phyloP scores from a whole-genome alignment of 1,140 invertebrate species.

The Yoshiicerus persimilis region DNA sequence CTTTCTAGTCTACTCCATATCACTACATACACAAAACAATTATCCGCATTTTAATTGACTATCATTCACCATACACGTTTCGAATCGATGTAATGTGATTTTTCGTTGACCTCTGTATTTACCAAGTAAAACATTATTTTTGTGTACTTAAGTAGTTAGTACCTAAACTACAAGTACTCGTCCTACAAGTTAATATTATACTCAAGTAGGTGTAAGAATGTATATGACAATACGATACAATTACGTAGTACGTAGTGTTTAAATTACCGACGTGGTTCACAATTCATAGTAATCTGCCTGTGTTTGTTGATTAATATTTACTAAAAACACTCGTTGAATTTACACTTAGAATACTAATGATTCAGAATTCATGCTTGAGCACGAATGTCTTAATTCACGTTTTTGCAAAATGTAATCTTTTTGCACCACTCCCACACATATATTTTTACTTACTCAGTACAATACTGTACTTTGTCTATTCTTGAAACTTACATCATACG shows the following conservation, averaged over 20 bases:
- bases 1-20: neutral
- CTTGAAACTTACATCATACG: neutral
- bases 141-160: neutral
- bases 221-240: neutral
- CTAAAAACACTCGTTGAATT: neutral
- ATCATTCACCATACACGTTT: neutral
- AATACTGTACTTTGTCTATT: neutral
- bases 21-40: neutral
- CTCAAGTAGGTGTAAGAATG: neutral
- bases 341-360: neutral
- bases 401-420: neutral
- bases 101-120: neutral
- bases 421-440: neutral
- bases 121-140: neutral
- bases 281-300: neutral
- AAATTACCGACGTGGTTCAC: neutral
- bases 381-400: neutral
- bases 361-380: neutral
- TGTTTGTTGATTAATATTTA: neutral
- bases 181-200: too few species aligned
- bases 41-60: neutral
- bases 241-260: too few species aligned
- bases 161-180: too few species aligned
- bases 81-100: neutral
- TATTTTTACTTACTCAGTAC: neutral